Evolutionary conservation across 2,888 invertebrate species (phyloP), one percentile per base, ranked within the genome.

Genomic region (Branchellion lobata): DNA sequence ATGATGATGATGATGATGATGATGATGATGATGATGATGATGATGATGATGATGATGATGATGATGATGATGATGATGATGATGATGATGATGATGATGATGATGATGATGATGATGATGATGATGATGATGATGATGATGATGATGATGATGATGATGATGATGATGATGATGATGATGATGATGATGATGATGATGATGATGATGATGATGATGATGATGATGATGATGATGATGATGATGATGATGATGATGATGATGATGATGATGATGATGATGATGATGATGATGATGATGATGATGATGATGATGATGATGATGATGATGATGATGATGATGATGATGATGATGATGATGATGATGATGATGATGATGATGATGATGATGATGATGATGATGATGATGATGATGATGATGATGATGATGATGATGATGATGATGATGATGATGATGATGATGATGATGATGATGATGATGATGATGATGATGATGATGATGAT

Each of bases 31-130:
- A 65, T 65, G 65, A 65, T 65, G 65, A 21, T 65, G 65, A 21
- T 65, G 65, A 21, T 65, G 65, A 21, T 65, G 65, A 65, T 65
- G 65, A 65, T 65, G 65, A 65, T 65, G 65, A 21, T 0, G 79
- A 57, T 53, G 80, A 80, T 75, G 68, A 75, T 24, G 74, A 74
- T 27, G 74, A 74, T 14, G 80, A 80, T 47, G 75, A 75, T 51
- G 74, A 80, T 47, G 69, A 68, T 8, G 69, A 24, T 5, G 71
- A 40, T 71, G 69, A 71, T 78, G 79, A 36, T 14, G 61, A 74
- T 29, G 78, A 68, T 14, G 57, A 79, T 34, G 21, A 27, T 68
- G 68, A 29, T 24, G 31, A 24, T n/a, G 65, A 68, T 33, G 53
- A 36, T 65, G 27, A 68, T 68, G 47, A 40, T 2, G 51, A 61